Evolutionary conservation across 2,888 invertebrate genomes (phyloP).

Genomic region (Salpingus planirostris): DNA sequence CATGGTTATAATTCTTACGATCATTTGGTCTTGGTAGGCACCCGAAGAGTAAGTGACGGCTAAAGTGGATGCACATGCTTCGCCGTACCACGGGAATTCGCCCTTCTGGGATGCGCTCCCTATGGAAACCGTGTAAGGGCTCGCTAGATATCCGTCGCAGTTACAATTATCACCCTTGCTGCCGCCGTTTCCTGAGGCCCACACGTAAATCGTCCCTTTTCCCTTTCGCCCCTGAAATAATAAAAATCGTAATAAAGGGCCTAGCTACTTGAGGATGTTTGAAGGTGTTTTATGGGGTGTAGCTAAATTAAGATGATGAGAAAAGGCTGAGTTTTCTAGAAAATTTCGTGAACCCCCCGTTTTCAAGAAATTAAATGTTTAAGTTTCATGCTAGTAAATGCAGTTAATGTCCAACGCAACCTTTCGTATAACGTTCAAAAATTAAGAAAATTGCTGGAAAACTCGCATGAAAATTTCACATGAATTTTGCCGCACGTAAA

Average conservation of each 20-base stretch:
- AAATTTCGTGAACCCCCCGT: slow-evolving; percentile 3
- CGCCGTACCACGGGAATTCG: slow-evolving; percentile 84
- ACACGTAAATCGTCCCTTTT: slow-evolving; percentile 78
- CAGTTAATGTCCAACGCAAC: no score
- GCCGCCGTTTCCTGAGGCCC: slow-evolving; percentile 92
- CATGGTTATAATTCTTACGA: no score
- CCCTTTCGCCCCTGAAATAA: slow-evolving; percentile 61
- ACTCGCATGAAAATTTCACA: no score
- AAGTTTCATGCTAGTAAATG: no score
- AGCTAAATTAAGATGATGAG: no score
- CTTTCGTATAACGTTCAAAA: no score
- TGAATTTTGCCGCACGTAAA: no score
- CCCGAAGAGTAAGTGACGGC: slow-evolving; percentile 88
- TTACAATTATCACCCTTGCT: slow-evolving; percentile 77
- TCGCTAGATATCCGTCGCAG: slow-evolving; percentile 82
- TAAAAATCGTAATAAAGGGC: no score
- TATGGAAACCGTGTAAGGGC: slow-evolving; percentile 79
- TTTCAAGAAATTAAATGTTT: no score
- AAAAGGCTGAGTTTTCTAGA: background rate
- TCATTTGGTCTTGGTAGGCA: slow-evolving; percentile 74
- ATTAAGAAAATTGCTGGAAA: no score
- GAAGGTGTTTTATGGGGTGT: no score
- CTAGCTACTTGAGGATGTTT: no score
- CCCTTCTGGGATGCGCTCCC: slow-evolving; percentile 79
- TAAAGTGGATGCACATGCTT: slow-evolving; percentile 79